Percentiles rank a stretch among this genome's conserved stretches.
These are phyloP conservation scores for Rhadina sibilatrix DNA, from an alignment of 2,113 vertebrate species.

Conservation along the genomic window DNA sequence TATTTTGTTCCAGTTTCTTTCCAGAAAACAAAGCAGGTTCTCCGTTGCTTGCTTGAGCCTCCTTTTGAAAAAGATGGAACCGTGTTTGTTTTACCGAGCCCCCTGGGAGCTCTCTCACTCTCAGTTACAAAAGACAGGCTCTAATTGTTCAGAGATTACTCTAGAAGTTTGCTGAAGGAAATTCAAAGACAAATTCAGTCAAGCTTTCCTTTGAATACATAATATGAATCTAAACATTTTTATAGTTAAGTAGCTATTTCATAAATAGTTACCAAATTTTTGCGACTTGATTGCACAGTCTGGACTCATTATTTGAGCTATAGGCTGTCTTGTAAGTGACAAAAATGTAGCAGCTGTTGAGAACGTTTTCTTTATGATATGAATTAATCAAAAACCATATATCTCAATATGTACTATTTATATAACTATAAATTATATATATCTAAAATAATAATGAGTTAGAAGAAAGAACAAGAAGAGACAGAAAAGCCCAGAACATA, in stretches of 20 bases:
- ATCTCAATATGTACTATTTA: neutral
- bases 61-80: neutral
- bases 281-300: neutral
- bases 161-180: neutral
- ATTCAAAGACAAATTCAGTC: constrained; percentile 1
- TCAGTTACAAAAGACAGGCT: neutral
- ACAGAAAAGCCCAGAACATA: neutral
- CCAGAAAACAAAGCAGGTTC: neutral
- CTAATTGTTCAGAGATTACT: neutral
- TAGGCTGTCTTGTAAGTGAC: neutral
- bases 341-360: neutral
- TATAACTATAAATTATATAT: neutral
- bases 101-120: neutral
- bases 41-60: neutral
- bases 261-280: neutral
- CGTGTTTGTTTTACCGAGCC: neutral
- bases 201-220: neutral
- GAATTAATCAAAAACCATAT: neutral
- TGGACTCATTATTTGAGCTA: neutral
- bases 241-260: neutral
- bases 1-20: neutral
- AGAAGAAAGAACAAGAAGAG: neutral
- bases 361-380: neutral
- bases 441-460: neutral
- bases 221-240: neutral